Percentiles rank a stretch among this genome's conserved stretches.
Evolutionary conservation across 2,797 vertebrate species (phyloP).

Genomic region (Anolis apletophallus): DNA sequence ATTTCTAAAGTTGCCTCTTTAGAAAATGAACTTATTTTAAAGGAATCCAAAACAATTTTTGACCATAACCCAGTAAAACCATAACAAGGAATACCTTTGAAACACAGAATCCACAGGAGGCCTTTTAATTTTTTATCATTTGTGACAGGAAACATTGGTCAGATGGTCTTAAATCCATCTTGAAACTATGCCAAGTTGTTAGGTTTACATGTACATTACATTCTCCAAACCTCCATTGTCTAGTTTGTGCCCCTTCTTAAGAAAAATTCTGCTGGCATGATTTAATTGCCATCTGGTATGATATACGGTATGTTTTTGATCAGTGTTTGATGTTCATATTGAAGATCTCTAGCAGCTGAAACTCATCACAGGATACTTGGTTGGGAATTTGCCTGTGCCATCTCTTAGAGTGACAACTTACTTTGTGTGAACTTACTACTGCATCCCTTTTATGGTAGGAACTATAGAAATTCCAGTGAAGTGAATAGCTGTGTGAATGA

Average conservation of each 20-base stretch:
- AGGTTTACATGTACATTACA: not conserved
- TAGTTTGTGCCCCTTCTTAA: not conserved
- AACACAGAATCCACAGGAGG: not conserved
- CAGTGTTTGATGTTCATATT: not conserved
- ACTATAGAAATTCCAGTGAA: slow-evolving; percentile 7
- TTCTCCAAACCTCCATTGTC: not conserved
- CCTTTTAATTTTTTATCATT: not conserved
- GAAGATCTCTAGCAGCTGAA: not conserved
- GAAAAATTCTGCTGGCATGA: not conserved
- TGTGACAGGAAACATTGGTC: not conserved
- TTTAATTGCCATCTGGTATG: not conserved
- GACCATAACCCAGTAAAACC: not conserved
- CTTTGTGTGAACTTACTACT: not conserved
- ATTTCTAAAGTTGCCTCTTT: not conserved
- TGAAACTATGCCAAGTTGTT: not conserved
- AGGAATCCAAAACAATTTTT: not conserved
- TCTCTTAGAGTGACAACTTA: not conserved
- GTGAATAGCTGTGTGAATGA: slow-evolving; percentile 6
- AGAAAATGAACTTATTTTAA: not conserved
- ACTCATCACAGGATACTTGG: not conserved
- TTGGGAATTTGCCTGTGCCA: not conserved
- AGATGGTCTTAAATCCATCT: not conserved
- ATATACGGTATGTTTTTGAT: not conserved
- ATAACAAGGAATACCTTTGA: not conserved
- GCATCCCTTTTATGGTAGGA: not conserved